Percentiles rank a stretch among this genome's conserved stretches.
Evolutionary conservation across 1,140 invertebrate genomes (phyloP).

Genomic region (Medauroidea extradentata): DNA sequence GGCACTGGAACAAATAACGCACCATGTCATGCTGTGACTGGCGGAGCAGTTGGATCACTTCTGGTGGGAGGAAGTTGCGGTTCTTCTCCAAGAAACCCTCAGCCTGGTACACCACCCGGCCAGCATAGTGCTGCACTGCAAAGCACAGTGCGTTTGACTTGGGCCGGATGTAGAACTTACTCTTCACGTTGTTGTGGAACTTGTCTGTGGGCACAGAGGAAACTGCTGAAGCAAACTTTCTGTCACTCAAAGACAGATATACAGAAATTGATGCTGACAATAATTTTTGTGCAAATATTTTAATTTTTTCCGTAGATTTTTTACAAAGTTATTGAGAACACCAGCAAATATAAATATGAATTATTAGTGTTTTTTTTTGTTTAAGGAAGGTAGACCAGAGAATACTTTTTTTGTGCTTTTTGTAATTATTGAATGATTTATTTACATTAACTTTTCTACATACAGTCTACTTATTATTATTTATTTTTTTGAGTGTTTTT

Average conservation of each 20-base stretch:
- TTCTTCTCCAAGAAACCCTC: constrained; percentile 80
- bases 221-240: not conserved
- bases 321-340: no score
- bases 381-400: no score
- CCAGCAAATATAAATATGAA: no score
- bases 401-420: no score
- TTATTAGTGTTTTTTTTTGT: no score
- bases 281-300: no score
- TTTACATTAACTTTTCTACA: no score
- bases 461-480: no score
- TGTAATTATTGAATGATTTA: no score
- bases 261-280: no score
- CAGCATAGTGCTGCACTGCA: constrained; percentile 70
- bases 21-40: constrained; percentile 68
- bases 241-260: not conserved
- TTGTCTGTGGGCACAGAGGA: constrained; percentile 59
- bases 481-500: no score
- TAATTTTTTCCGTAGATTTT: no score
- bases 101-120: constrained; percentile 72
- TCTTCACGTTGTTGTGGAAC: constrained; percentile 75
- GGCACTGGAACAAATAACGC: constrained; percentile 72
- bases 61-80: constrained; percentile 73
- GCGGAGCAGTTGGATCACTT: constrained; percentile 72
- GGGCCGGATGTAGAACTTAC: constrained; percentile 68
- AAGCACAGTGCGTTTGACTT: constrained; percentile 72